Evolutionary conservation across 2,113 vertebrate species (phyloP), one percentile per base, ranked within the genome.

Genomic region (Brachyhypopomus gauderio): DNA sequence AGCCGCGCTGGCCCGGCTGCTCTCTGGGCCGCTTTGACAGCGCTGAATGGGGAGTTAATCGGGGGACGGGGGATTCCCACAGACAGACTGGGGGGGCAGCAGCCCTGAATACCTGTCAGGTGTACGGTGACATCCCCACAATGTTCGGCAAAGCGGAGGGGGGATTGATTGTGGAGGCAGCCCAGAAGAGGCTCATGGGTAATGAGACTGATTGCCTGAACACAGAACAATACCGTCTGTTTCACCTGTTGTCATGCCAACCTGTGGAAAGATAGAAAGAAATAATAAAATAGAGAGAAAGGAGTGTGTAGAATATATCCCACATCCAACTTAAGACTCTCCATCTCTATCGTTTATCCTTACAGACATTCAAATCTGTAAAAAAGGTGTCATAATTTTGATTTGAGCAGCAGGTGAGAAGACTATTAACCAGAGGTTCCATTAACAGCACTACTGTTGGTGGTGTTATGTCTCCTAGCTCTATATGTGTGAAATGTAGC

Each of bases 171-270:
- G 94, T 89, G 94, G 94, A 93, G 90, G 85, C 94, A 90, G 87
- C 92, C 90, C 87, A 94, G 91, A 92, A 92, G 92, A 89, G 93
- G 94, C 4, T 94, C 94, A 84, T 95, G 94, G 84, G 92, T 94
- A 90, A 95, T 91, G 80, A 91, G 93, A 87, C 89, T 89, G 92
- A 95, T 93, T 91, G 94, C 94, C 89, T 94, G 34, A 94, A 88
- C 90, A 91, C 91, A 93, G 93, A 93, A 95, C 93, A 89, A 95
- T 91, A 86, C 86, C 90, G 91, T 94, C 93, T 92, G 94, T 94
- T 91, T 95, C 92, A 92, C 95, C 94, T 88, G 95, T 95, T 93
- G 94, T 96, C 93, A 96, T 95, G 93, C 93, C 93, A 94, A 94
- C 93, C 92, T 94, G 75, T 73, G 17, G 41, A 62, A 76, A 76